Evolutionary conservation across 23 tunicate genomes (phyloP).

Genomic region (Ascidia mentula): DNA sequence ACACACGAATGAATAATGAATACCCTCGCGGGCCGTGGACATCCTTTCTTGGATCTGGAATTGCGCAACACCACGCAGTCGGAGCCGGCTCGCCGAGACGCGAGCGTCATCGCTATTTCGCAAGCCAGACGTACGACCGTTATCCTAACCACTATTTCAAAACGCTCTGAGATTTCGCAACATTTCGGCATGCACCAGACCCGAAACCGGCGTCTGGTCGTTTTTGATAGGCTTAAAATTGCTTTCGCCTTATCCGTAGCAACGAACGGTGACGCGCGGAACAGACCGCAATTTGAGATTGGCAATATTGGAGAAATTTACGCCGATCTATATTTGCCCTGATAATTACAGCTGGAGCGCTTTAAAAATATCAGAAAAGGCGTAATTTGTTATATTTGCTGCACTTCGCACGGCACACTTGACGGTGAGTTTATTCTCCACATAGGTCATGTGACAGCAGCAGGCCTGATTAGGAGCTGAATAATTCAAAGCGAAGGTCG

Average conservation of each 20-base stretch:
- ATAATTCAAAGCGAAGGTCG: background rate
- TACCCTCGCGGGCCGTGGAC: background rate
- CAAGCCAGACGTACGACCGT: background rate
- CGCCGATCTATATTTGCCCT: too few species aligned
- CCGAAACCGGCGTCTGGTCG: background rate
- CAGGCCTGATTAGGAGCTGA: background rate
- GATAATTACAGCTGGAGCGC: too few species aligned
- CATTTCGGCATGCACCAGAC: background rate
- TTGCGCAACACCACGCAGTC: constrained; percentile 9
- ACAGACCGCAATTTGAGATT: too few species aligned
- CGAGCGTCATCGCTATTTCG: background rate
- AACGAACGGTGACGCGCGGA: too few species aligned
- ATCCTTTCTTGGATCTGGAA: background rate
- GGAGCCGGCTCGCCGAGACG: background rate
- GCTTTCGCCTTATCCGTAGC: too few species aligned
- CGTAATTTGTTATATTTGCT: too few species aligned
- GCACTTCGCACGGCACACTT: too few species aligned
- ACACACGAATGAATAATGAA: background rate
- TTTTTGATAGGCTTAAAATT: too few species aligned
- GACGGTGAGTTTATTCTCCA: too few species aligned
- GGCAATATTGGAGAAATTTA: too few species aligned
- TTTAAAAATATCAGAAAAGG: too few species aligned
- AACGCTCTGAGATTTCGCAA: background rate
- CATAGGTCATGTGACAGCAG: background rate
- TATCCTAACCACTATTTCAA: too few species aligned